Conservation (phyloP, 2,888 invertebrate genomes). For the Cheilosia vernalis region DNA sequence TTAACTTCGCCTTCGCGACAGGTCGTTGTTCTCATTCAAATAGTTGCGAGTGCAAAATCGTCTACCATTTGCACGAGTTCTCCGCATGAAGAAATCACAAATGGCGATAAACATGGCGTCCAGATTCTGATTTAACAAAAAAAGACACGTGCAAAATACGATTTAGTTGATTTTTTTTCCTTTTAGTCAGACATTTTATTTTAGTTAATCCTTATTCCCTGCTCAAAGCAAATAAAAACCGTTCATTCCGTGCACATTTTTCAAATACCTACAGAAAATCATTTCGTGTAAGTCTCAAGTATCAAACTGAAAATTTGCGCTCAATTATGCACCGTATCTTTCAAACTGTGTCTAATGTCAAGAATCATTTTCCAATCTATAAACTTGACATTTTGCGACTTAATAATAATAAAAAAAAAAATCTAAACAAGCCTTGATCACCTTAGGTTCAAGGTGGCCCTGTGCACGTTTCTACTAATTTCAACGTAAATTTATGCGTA, state of each 20-base stretch:
- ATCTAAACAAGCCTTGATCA: constrained; percentile 26
- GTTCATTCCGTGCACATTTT: too few species aligned
- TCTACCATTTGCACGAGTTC: too few species aligned
- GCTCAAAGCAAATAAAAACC: too few species aligned
- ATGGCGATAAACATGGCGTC: too few species aligned
- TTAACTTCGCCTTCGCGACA: not conserved
- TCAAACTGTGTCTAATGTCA: not conserved
- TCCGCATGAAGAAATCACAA: too few species aligned
- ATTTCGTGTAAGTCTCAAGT: too few species aligned
- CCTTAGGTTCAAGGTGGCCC: constrained; percentile 59
- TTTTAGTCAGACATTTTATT: too few species aligned
- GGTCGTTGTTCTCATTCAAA: constrained; percentile 19
- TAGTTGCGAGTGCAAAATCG: constrained; percentile 32
- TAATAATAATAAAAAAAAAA: not conserved
- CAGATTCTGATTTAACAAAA: too few species aligned
- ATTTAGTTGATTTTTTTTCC: too few species aligned
- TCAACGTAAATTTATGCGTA: constrained; percentile 25
- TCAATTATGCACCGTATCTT: not conserved
- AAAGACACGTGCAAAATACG: too few species aligned
- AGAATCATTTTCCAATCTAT: not conserved
- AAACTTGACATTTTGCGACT: constrained; percentile 16
- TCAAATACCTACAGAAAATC: too few species aligned
- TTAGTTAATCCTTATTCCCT: too few species aligned
- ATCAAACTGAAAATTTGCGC: not conserved
- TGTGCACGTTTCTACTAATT: constrained; percentile 35